Conservation (phyloP, 53 echinoderm and acorn worm species). For the Paelopatides confundens region DNA sequence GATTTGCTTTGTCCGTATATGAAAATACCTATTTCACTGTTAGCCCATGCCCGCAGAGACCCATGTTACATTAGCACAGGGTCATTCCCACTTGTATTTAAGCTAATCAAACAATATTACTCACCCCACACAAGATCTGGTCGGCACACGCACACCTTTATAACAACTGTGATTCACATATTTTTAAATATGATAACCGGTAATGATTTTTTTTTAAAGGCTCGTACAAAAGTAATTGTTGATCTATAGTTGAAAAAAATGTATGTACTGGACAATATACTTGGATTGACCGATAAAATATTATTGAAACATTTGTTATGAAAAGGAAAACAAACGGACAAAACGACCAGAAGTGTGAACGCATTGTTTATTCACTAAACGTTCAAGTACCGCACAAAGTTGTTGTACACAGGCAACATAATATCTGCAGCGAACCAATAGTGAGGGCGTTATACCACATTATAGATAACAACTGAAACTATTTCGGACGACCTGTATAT, state of each 20-base stretch:
- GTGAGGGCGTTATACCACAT: background rate
- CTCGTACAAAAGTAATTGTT: background rate
- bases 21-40: no score
- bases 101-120: no score
- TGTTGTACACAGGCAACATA: background rate
- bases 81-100: no score
- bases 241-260: background rate
- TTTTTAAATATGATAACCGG: background rate
- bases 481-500: no score
- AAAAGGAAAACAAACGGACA: background rate
- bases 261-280: background rate
- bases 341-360: background rate
- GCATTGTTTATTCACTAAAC: conserved; percentile 3
- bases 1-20: no score
- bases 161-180: background rate
- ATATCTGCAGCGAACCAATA: background rate
- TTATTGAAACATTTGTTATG: background rate
- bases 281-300: background rate
- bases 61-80: no score
- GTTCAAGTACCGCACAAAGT: background rate
- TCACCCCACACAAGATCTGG: background rate
- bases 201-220: background rate
- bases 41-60: no score
- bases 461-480: no score
- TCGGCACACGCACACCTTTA: background rate